Base-by-base conservation (phyloP, 2,888 invertebrate species). In the Apamea epomidion region DNA sequence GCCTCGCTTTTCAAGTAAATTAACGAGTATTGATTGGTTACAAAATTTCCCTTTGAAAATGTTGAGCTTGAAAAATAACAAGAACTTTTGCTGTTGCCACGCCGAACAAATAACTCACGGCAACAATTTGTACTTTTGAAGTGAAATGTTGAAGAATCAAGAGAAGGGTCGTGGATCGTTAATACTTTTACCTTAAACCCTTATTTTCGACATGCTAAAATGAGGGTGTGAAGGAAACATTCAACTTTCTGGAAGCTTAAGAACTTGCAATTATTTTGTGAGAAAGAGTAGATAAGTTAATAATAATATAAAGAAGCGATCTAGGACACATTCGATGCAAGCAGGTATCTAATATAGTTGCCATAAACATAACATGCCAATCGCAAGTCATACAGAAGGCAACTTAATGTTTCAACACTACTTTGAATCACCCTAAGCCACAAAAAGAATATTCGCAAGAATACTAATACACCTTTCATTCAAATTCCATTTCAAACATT, bases 21-120 rank as follows among this genome's bases (percentile, higher is more conserved):
- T 76, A 82, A 79, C 75, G 64, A 79, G 74, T 84, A 88, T 86
- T 78, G 86, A 88, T 87, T 74, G 51, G 29, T 77, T 70, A 58
- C 77, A 58, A 86, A 76, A 78, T 72, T 80, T 60, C n/a, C 29
- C n/a, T 77, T 74, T 21, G 37, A 70, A 65, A 76, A 64, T 74
- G 18, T 68, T 42, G 14, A 60, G 78, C 42, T 25, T 75, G 67
- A 76, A 85, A 87, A 85, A 80, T 80, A 76, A 76, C 51, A 73
- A 72, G 67, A 58, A 70, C 42, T 76, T 77, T 76, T 60, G 62
- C 45, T 86, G 60, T 71, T 85, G 42, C 84, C 58, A 73, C 67
- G 37, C 58, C 37, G 75, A 80, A 73, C 64, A 42, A 71, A 79
- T 76, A 78, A 60, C 64, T 74, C 58, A 65, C 21, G 51, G 21